These are phyloP conservation scores for Puntigrus tetrazona DNA, from an alignment of 2,113 vertebrate species.

Conservation along the genomic window DNA sequence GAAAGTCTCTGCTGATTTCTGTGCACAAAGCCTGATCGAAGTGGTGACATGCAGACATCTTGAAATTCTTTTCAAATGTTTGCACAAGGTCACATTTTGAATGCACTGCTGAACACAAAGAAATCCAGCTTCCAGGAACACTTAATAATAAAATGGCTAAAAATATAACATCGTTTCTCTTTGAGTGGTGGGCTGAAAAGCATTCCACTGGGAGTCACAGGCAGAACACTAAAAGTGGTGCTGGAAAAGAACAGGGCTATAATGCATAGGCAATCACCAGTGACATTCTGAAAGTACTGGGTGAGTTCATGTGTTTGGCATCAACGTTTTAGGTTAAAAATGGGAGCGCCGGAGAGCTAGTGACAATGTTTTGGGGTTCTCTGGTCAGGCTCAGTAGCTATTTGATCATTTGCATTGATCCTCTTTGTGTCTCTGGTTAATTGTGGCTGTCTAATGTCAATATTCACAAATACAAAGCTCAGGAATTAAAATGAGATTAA, in stretches of 20 bases:
- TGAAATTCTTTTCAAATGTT: neutral
- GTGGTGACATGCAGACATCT: neutral
- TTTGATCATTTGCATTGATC: constrained; percentile 36
- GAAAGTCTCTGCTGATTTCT: neutral
- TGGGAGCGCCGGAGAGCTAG: neutral
- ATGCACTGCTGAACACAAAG: neutral
- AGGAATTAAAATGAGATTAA: constrained; percentile 3
- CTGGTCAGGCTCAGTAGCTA: constrained; percentile 3
- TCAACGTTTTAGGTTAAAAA: neutral
- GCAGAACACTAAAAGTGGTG: neutral
- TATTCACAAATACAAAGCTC: neutral
- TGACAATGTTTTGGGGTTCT: neutral
- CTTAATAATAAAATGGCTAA: constrained; percentile 10
- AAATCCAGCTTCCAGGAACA: neutral
- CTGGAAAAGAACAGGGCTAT: neutral
- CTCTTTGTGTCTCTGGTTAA: constrained; percentile 9
- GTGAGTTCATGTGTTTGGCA: no score
- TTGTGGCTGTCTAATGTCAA: constrained; percentile 20
- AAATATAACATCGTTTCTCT: neutral
- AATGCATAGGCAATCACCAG: neutral
- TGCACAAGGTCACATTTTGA: neutral
- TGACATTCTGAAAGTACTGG: neutral
- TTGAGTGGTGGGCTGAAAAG: constrained; percentile 17
- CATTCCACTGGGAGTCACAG: constrained; percentile 17
- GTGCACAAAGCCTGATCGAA: neutral